Evolutionary conservation across 1,140 invertebrate genomes (phyloP), one percentile per base, ranked within the genome.

Genomic region (Zaprionus ghesquierei): DNA sequence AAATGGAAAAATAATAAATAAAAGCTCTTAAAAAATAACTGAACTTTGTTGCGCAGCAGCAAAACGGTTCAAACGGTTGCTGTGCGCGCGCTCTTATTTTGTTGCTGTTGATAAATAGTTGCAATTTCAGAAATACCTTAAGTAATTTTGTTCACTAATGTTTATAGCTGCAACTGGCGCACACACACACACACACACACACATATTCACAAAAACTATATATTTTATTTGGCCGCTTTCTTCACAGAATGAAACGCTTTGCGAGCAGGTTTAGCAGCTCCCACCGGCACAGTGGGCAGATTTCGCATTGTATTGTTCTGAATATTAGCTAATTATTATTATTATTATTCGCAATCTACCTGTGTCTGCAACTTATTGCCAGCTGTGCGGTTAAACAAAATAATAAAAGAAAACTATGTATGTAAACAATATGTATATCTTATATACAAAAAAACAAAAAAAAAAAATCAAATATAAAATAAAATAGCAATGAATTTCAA

Each of bases 401-500:
- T 70, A 41, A 56, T 63, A 64, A 25, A 29, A 61, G 49, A 35
- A 33, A 53, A 51, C 33, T 51, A 60, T 27, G 46, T 65, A 70
- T 69, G 60, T 70, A 71, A 35, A 71, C 54, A 65, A 22, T 51
- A 49, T 51, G 46, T 70, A 64, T 64, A 65, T 71, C 49, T 33
- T 70, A 64, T 64, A 65, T 71, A 33, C 25, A 66, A 65, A 53
- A 59, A 66, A 44, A 71, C 62, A 65, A 58, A n/a, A 49, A 53
- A 55, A 31, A 65, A 49, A 50, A 27, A 18, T 15, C 44, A 69
- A 53, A 38, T 46, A 55, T 29, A 66, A 59, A 71, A 53, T 79
- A 79, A 80, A 62, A 76, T 78, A 75, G 79, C 69, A 82, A 82
- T 82, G 75, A 81, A 81, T 81, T 82, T 81, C 70, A 78, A 82